phyloP scores from a whole-genome alignment of 2,888 invertebrate genomes.

The Drosophila aldrichi region DNA sequence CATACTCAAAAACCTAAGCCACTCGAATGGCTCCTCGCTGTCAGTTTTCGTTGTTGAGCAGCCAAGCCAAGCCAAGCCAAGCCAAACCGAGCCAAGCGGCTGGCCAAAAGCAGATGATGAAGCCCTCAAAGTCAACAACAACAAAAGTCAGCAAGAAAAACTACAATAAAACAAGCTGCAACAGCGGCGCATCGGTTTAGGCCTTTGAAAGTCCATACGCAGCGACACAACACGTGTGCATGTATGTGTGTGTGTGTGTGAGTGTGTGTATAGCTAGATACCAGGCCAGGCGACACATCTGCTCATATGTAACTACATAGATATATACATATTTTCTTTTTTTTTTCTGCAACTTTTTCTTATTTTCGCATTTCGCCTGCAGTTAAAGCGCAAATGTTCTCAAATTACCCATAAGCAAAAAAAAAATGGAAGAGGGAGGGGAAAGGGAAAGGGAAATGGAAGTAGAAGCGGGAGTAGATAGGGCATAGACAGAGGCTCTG shows the following conservation, averaged over 20 bases:
- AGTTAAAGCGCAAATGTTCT: slow-evolving; percentile 79
- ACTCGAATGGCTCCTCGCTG: slow-evolving; percentile 75
- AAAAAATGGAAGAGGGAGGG: neutral
- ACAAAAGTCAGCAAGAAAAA: slow-evolving; percentile 42
- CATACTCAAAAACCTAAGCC: slow-evolving; percentile 78
- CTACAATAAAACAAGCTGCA: slow-evolving; percentile 57
- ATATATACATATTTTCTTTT: slow-evolving; percentile 49
- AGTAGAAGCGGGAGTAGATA: neutral
- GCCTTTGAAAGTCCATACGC: slow-evolving; percentile 79
- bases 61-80: slow-evolving; percentile 43
- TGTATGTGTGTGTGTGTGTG: neutral
- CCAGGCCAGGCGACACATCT: slow-evolving; percentile 72
- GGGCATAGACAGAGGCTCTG: slow-evolving; percentile 32
- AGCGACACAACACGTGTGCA: slow-evolving; percentile 25
- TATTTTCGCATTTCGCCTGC: slow-evolving; percentile 62
- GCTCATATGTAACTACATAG: slow-evolving; percentile 41
- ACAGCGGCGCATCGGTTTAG: slow-evolving; percentile 80
- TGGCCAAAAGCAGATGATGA: slow-evolving; percentile 83
- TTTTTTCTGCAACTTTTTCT: slow-evolving; percentile 49
- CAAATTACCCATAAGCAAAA: slow-evolving; percentile 80
- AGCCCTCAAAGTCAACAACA: slow-evolving; percentile 84
- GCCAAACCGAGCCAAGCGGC: slow-evolving; percentile 55
- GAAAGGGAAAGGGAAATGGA: slow-evolving; percentile 5
- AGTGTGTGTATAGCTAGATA: slow-evolving; percentile 25
- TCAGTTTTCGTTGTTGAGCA: slow-evolving; percentile 71